Base-by-base conservation (phyloP, 2,113 vertebrate species). In the Festucalex cinctus region DNA sequence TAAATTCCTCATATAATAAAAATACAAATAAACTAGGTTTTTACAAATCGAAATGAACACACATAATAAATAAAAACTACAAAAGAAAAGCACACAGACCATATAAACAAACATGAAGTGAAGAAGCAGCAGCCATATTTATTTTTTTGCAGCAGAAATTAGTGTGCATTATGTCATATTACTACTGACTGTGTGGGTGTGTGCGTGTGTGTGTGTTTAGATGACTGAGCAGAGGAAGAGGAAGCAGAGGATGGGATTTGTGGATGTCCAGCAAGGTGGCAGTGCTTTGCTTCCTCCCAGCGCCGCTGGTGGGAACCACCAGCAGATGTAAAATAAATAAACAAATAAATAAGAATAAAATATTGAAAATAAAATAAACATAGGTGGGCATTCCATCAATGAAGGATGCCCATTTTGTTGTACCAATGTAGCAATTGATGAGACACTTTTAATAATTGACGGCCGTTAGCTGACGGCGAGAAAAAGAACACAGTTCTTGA, bases 141-240 rank as follows among this genome's bases (percentile, higher is more conserved):
- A 6, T 26, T 57, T 32, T n/a, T 10, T 57, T 14, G 1, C 10
- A 28, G 5, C 1, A 17, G 22, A 57, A 12, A 14, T 26, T 19
- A 22, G 6, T 17, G 26, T 57, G 14, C 5, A 26, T 9, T n/a
- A 0, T 58, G 6, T 3, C 14, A 32, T 17, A 32, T 6, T 35
- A 32, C 24, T 19, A 58, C 13, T 14, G 26, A 32, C 9, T 35
- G 22, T 43, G 22, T 12, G 37, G 20, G 36, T 14, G 9, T 60
- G 35, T 16, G 13, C 35, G 14, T 35, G 0, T 59, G 49, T 68
- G 36, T 69, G 70, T 41, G 32, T 76, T 43, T 20, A 99, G 97
- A 99, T 99, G 97, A 99, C 96, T 0, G 97, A 98, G 87, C 97
- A 99, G 88, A 93, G 97, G 87, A 98, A 99, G 84, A 92, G 96